These are phyloP conservation scores for Ictalurus punctatus DNA, from an alignment of 2,113 vertebrate genomes.

Conservation along the genomic window DNA sequence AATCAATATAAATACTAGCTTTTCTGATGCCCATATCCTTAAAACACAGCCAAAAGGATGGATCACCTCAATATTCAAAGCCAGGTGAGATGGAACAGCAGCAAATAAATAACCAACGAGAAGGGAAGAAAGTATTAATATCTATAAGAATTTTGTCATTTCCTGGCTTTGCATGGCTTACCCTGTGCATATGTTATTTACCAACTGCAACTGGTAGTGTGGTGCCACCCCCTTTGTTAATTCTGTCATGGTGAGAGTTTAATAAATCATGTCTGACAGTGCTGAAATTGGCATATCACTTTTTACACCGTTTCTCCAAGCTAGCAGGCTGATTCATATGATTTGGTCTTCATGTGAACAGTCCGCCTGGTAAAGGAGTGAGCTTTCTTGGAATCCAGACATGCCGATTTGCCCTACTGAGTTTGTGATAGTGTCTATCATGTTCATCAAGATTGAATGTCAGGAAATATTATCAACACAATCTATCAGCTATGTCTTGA, in stretches of 20 bases:
- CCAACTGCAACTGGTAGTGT: background rate
- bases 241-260: constrained; percentile 49
- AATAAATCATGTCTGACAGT: constrained; percentile 52
- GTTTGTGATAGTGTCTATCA: background rate
- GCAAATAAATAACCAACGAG: constrained; percentile 60
- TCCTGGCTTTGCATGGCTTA: constrained; percentile 55
- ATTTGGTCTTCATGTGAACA: background rate
- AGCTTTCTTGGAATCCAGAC: constrained; percentile 3
- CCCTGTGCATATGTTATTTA: constrained; percentile 57
- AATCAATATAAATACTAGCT: constrained; percentile 22
- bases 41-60: constrained; percentile 57
- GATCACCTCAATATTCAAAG: constrained; percentile 59
- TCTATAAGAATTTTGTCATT: constrained; percentile 56
- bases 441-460: constrained; percentile 13
- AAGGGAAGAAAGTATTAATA: constrained; percentile 61
- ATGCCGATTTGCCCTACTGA: background rate
- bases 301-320: constrained; percentile 14
- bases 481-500: background rate
- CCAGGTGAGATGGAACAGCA: constrained; percentile 54
- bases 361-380: background rate
- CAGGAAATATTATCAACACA: background rate
- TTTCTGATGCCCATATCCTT: background rate
- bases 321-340: constrained; percentile 26
- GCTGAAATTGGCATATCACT: constrained; percentile 21
- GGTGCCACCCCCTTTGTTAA: constrained; percentile 29